Evolutionary conservation across 2,113 vertebrate species (phyloP), one percentile per base, ranked within the genome.

Genomic region (Chionodraco myersi): DNA sequence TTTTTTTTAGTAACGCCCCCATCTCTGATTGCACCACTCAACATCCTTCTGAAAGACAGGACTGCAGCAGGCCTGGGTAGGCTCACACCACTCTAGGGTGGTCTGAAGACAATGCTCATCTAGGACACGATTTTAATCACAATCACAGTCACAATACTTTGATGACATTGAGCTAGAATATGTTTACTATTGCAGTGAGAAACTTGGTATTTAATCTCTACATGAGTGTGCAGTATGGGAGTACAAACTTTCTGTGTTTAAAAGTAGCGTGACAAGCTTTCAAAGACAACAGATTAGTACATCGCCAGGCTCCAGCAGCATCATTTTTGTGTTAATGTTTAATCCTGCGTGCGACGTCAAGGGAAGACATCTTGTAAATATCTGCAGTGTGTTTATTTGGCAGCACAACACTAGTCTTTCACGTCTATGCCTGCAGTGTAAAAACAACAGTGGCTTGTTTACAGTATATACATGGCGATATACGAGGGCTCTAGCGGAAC

Each of bases 371-470:
- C 75, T 79, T 70, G 62, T 72, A 87, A 80, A 88, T 80, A 89
- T 84, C 41, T 77, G 61, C 70, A 51, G 66, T 9, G 82, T 90
- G 82, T 90, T 91, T 89, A 85, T 84, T 84, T 88, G 85, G 77
- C 86, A 75, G 80, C 63, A 23, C 34, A 77, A 86, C 57, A 72
- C 36, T 61, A 69, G 62, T 75, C 77, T 72, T 65, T 49, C 41
- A 23, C 72, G 36, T 65, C 10, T 52, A 18, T 18, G 71, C 30
- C 73, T 56, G 64, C 58, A 72, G 64, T 63, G 67, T 65, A 67
- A 84, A 90, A 88, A 89, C 86, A 90, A 86, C 72, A 88, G 54
- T 34, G 76, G 57, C 52, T 7, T 89, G 84, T 90, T 88, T 90
- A 69, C 45, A 75, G 62, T 92, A 69, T 78, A 90, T 75, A 76